Evolutionary conservation across 2,113 vertebrate genomes (phyloP).

Genomic region (Pristiophorus japonicus): DNA sequence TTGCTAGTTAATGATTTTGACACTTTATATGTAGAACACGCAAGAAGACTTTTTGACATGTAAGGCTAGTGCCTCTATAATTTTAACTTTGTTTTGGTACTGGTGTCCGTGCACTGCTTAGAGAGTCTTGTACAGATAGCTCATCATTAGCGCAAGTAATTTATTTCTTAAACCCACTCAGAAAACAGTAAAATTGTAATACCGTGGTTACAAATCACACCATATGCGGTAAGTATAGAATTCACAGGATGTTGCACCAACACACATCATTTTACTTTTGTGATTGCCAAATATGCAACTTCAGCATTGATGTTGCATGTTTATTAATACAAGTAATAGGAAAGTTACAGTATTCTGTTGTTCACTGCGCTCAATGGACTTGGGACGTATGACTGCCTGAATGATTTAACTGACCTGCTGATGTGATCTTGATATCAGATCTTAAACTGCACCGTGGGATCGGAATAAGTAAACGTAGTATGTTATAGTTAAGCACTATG

Average conservation of each 20-base stretch:
- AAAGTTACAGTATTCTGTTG: neutral
- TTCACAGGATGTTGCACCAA: neutral
- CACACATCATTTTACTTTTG: neutral
- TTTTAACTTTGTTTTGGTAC: neutral
- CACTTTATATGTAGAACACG: neutral
- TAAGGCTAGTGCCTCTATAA: neutral
- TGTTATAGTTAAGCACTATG: neutral
- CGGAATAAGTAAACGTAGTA: neutral
- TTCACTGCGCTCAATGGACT: neutral
- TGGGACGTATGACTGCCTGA: neutral
- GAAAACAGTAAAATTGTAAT: neutral
- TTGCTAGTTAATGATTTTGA: neutral
- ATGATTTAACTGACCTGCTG: neutral
- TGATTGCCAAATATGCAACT: neutral
- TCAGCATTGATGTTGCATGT: neutral
- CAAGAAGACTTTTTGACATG: neutral
- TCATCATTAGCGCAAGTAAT: neutral
- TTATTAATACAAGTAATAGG: neutral
- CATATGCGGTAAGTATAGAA: neutral
- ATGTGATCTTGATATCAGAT: neutral
- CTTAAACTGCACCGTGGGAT: neutral
- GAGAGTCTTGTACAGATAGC: neutral
- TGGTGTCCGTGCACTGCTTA: neutral
- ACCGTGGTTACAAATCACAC: neutral
- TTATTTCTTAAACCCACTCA: neutral